Base-by-base conservation (phyloP, 2,797 vertebrate species). In the Enteromius radiatus region DNA sequence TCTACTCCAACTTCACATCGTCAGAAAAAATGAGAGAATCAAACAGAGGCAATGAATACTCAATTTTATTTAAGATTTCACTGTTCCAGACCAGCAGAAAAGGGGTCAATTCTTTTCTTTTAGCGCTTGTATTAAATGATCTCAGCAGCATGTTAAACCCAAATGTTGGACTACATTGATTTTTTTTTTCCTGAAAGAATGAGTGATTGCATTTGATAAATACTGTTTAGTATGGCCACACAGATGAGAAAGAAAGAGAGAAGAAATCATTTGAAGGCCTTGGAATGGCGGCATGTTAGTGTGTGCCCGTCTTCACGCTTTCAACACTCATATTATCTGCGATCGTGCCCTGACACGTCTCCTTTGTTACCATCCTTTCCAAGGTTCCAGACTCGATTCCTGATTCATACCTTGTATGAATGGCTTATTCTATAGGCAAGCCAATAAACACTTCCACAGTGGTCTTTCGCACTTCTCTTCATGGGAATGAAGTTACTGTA, bases 31-130 rank as follows among this genome's bases (percentile, higher is more conserved):
- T 85, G 90, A 73, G 90, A 71, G 61, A 86, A 52, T 54, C 77
- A 83, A 84, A 86, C 86, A 88, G 86, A 86, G 87, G 84, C 83
- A 95, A 94, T 96, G 95, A 97, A 95, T 97, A 97, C 96, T 97
- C 92, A 95, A 94, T 97, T 99, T 99, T 99, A 99, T 99, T 99
- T 97, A 97, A 96, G 96, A 98, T 98, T 97, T 96, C 97, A 96
- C 97, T 97, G 92, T 93, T 93, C 96, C 97, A 97, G 97, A 97
- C 97, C 96, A 97, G 97, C 96, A 98, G 97, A 97, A 96, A 96
- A 97, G 96, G 96, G 96, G 97, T 97, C 95, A 96, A 94, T 96
- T 98, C 92, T 95, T 96, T 96, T 95, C 96, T 95, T 96, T 96
- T 94, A 93, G 96, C 96, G 97, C 96, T 96, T 85, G 86, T 89